These are phyloP conservation scores for Romanogobio albipinnatus DNA, from an alignment of 2,113 vertebrate genomes.

Conservation along the genomic window DNA sequence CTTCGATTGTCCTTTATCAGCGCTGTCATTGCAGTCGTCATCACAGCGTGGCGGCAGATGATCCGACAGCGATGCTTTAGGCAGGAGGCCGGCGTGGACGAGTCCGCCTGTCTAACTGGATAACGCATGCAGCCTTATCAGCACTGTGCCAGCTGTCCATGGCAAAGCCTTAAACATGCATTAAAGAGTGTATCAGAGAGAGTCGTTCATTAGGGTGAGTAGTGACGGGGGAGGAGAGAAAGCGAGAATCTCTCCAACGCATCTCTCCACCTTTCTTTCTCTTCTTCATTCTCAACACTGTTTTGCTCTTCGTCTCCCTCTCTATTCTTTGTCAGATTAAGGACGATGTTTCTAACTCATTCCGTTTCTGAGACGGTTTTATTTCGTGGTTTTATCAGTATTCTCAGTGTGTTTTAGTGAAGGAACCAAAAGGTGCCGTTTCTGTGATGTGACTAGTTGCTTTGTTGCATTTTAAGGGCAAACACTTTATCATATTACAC, in stretches of 20 bases:
- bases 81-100: conserved; percentile 2
- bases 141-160: conserved; percentile 28
- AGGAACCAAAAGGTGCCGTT: not conserved
- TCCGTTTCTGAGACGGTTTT: not conserved
- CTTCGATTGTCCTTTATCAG: conserved; percentile 39
- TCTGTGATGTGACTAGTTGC: not conserved
- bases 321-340: not conserved
- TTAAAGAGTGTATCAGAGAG: conserved; percentile 29
- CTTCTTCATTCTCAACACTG: not conserved
- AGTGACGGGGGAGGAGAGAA: not conserved
- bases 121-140: conserved; percentile 55
- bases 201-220: conserved; percentile 45
- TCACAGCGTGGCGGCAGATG: conserved; percentile 29
- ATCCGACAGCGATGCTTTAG: conserved; percentile 33
- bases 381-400: not conserved
- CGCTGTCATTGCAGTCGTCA: conserved; percentile 37
- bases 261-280: conserved; percentile 12
- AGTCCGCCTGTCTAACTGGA: conserved; percentile 46
- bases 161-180: conserved; percentile 29
- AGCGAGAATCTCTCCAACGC: not conserved
- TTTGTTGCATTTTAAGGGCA: not conserved
- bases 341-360: not conserved
- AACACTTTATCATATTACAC: not conserved
- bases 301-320: not conserved
- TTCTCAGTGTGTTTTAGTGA: not conserved